A percentile compares a stretch with the other conserved stretches of the same genome.
phyloP scores from a whole-genome alignment of 2,888 invertebrate species.

The Smittia aterrima region DNA sequence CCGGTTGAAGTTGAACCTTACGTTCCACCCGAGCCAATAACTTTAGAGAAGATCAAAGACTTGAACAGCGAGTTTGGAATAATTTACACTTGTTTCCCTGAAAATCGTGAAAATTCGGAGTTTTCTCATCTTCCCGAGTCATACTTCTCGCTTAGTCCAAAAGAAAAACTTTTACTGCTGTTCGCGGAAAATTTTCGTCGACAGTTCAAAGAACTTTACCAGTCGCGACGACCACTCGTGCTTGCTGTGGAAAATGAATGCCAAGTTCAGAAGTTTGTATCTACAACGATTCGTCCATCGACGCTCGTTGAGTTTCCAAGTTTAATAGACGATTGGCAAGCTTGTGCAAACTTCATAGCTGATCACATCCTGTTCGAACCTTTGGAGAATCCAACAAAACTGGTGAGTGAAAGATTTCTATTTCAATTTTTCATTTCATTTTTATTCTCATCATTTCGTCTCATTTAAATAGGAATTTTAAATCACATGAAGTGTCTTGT shows the following conservation, averaged over 20 bases:
- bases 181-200: slow-evolving; percentile 77
- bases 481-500: slow-evolving; percentile 37
- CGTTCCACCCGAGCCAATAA: slow-evolving; percentile 23
- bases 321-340: slow-evolving; percentile 64
- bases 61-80: slow-evolving; percentile 45
- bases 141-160: slow-evolving; percentile 65
- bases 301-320: slow-evolving; percentile 65
- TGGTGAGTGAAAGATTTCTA: slow-evolving; percentile 58
- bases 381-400: slow-evolving; percentile 61
- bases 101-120: slow-evolving; percentile 53
- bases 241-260: slow-evolving; percentile 75
- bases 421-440: slow-evolving; percentile 19
- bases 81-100: slow-evolving; percentile 51
- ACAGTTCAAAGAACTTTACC: slow-evolving; percentile 63
- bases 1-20: slow-evolving; percentile 7
- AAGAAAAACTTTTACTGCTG: slow-evolving; percentile 69
- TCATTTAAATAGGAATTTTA: slow-evolving; percentile 30
- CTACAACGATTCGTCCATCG: slow-evolving; percentile 77
- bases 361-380: slow-evolving; percentile 77
- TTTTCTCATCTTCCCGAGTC: slow-evolving; percentile 63
- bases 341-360: slow-evolving; percentile 69
- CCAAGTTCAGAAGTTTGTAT: slow-evolving; percentile 85
- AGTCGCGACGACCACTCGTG: slow-evolving; percentile 64
- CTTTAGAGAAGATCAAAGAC: neutral
- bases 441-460: slow-evolving; percentile 12